phyloP scores from a whole-genome alignment of 2,888 invertebrate genomes.

The Melanostoma mellinum region DNA sequence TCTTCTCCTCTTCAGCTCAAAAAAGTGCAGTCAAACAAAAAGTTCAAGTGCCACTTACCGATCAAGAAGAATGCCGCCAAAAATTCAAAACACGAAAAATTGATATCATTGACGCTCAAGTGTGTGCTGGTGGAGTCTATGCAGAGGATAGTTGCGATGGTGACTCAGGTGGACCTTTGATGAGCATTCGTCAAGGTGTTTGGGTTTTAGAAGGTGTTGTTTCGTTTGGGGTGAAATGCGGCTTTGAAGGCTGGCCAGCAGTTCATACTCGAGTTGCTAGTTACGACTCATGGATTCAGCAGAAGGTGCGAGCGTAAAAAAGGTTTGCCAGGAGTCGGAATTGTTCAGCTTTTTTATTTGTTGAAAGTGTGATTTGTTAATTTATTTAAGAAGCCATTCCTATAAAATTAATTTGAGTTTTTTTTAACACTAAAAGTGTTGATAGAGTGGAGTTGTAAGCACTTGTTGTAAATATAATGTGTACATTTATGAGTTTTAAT shows the following conservation, averaged over 20 bases:
- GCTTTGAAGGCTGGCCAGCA: constrained; percentile 85
- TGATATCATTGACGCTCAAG: constrained; percentile 81
- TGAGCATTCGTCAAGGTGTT: constrained; percentile 83
- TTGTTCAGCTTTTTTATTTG: constrained; percentile 20
- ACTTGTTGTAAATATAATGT: background rate
- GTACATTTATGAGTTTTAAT: background rate
- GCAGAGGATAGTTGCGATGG: constrained; percentile 89
- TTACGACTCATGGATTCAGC: constrained; percentile 83
- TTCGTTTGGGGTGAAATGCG: constrained; percentile 87
- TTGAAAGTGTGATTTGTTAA: constrained; percentile 57
- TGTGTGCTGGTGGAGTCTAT: constrained; percentile 88
- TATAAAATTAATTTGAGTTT: background rate
- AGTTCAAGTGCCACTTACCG: constrained; percentile 82
- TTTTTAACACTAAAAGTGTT: background rate
- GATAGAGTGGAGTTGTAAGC: background rate
- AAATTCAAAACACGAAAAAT: constrained; percentile 77
- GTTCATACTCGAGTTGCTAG: constrained; percentile 86
- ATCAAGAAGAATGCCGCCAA: constrained; percentile 82
- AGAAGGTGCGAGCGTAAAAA: constrained; percentile 37
- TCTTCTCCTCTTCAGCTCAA: constrained; percentile 77
- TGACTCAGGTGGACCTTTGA: constrained; percentile 90
- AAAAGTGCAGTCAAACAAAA: constrained; percentile 84
- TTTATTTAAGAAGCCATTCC: constrained; percentile 56
- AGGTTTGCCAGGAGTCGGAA: background rate
- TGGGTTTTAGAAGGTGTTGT: constrained; percentile 86